Evolutionary conservation across 2,113 vertebrate genomes (phyloP).

Genomic region (Sisor rabdophorus): DNA sequence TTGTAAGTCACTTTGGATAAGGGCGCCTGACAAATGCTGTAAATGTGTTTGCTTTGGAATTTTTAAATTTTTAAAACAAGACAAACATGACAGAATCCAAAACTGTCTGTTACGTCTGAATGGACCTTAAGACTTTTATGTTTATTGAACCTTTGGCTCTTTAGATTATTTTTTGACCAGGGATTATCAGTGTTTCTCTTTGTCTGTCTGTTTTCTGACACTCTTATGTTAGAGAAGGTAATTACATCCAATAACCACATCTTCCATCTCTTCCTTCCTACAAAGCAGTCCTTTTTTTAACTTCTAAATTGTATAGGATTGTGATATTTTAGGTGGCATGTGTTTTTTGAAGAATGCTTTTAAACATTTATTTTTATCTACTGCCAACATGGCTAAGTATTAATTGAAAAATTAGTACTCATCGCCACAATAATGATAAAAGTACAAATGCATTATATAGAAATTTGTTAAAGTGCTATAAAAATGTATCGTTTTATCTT

Average conservation of each 20-base stretch:
- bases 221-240: background rate
- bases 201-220: background rate
- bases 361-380: background rate
- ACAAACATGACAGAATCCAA: too few species aligned
- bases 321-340: background rate
- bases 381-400: background rate
- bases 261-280: background rate
- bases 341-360: background rate
- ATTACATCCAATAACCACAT: background rate
- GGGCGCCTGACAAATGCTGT: too few species aligned
- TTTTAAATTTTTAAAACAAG: too few species aligned
- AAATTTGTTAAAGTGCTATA: background rate
- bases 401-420: background rate
- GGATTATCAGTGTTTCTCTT: background rate
- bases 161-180: background rate
- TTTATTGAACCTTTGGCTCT: background rate
- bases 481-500: too few species aligned
- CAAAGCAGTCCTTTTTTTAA: background rate
- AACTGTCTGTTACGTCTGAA: too few species aligned
- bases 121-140: too few species aligned
- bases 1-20: too few species aligned
- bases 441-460: background rate
- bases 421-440: background rate
- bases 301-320: background rate
- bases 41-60: too few species aligned